Evolutionary conservation across 23 tunicate genomes (phyloP).

Genomic region (Diplosoma virens): DNA sequence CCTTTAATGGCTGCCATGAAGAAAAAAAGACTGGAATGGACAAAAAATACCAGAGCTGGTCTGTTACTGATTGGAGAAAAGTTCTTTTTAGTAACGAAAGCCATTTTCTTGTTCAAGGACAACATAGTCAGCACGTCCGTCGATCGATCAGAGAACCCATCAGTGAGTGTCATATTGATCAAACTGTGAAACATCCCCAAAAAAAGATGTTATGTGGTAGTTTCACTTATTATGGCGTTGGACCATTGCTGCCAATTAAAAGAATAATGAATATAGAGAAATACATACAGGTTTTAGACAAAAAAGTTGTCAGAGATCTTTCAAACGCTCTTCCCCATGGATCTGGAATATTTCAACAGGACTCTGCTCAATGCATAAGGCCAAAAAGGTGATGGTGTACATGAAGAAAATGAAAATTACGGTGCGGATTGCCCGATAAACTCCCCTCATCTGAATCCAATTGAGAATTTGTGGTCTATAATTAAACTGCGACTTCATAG

Average conservation of each 20-base stretch:
- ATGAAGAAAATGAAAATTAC: neutral
- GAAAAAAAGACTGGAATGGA: neutral
- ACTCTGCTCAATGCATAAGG: neutral
- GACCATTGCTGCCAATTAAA: too few relatives aligned
- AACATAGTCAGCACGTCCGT: neutral
- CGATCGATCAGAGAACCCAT: neutral
- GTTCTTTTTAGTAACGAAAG: neutral
- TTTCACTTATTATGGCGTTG: neutral
- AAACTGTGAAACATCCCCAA: slow-evolving; percentile 14
- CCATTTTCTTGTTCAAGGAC: neutral
- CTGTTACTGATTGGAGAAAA: neutral
- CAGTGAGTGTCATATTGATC: neutral
- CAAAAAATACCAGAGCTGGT: neutral
- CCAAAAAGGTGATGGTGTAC: neutral
- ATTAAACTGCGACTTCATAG: neutral
- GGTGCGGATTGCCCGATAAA: neutral
- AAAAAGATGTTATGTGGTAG: neutral
- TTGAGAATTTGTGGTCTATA: too few relatives aligned
- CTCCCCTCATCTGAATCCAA: neutral
- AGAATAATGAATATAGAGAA: neutral
- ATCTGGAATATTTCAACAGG: neutral
- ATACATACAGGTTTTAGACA: neutral
- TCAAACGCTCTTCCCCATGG: neutral
- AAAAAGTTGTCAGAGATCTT: neutral
- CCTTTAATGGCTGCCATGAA: neutral